Evolutionary conservation across 2,888 invertebrate species (phyloP), one percentile per base, ranked within the genome.

Genomic region (Epinotia bilunana): DNA sequence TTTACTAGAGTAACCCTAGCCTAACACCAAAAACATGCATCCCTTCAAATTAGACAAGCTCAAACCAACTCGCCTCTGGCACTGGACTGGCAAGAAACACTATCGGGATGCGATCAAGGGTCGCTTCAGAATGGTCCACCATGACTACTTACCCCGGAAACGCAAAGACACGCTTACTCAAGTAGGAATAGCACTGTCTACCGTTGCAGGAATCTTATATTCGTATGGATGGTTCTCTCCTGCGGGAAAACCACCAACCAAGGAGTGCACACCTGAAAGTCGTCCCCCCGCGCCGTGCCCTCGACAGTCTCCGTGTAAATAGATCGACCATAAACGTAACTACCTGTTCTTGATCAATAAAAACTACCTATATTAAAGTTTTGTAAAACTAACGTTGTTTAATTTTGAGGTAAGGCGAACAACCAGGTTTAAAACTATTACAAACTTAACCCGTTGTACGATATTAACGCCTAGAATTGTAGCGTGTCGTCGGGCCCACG

Each of bases 41-140:
- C 65, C 53, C 18, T 69, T 58, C 49, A 69, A 69, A 62, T 83
- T 86, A 83, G 78, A 79, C 68, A 83, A 87, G 16, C 84, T 88
- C 43, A 91, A 91, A 78, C 91, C 92, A 2, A 85, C 87, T 0
- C 88, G 82, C 18, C 83, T 91, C 1, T 92, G 90, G 90, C 78
- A 84, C 49, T 77, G 81, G 2, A 90, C 89, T 1, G 83, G 88
- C 0, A 81, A 2, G 46, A 87, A 87, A 62, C 83, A 88, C 55
- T 82, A 86, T 9, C 64, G 69, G 11, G 80, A 77, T 0, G 76
- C 84, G 13, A 39, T 90, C 1, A 74, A 76, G 0, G 79, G 86
- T 11, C 82, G 83, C 4, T 6, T 79, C 0, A 76, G 76, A 3
- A 78, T 81, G 1, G 20, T 76, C 2, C 76, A 77, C 0, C 74